Conservation (phyloP, 2,888 invertebrate genomes). For the Phymatocera aterrima region DNA sequence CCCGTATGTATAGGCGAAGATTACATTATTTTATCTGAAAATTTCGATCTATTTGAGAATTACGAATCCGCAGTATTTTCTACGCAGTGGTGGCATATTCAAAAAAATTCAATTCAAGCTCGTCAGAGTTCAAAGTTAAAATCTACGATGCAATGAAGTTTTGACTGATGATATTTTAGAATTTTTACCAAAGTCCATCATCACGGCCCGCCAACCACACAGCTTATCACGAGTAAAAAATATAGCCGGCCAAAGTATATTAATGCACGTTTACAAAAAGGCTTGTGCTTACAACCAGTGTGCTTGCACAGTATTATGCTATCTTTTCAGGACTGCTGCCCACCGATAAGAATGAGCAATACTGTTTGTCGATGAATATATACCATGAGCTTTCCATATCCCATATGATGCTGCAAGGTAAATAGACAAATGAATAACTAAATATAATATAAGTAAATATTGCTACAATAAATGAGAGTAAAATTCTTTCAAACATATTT, state of each 20-base stretch:
- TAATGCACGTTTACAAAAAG: conserved; percentile 6
- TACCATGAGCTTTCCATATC: not conserved
- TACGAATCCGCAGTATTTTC: too few relatives aligned
- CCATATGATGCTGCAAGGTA: not conserved
- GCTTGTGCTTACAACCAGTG: not conserved
- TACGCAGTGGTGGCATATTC: too few relatives aligned
- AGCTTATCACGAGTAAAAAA: conserved; percentile 15
- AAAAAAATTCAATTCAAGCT: too few relatives aligned
- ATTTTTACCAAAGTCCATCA: not conserved
- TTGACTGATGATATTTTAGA: not conserved
- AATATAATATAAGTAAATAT: not conserved
- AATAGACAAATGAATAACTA: not conserved
- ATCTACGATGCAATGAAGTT: too few relatives aligned
- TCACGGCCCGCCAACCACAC: not conserved
- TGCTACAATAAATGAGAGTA: not conserved
- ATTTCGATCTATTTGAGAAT: too few relatives aligned
- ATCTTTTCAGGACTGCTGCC: not conserved
- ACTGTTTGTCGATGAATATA: not conserved
- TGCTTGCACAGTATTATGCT: not conserved
- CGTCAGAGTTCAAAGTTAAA: not conserved
- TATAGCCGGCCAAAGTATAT: not conserved
- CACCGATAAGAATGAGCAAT: not conserved
- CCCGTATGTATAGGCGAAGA: not conserved
- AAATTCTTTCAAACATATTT: not conserved
- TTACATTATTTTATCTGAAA: too few relatives aligned